Evolutionary conservation across 2,797 vertebrate genomes (phyloP).

Genomic region (Gephyroberyx darwinii): DNA sequence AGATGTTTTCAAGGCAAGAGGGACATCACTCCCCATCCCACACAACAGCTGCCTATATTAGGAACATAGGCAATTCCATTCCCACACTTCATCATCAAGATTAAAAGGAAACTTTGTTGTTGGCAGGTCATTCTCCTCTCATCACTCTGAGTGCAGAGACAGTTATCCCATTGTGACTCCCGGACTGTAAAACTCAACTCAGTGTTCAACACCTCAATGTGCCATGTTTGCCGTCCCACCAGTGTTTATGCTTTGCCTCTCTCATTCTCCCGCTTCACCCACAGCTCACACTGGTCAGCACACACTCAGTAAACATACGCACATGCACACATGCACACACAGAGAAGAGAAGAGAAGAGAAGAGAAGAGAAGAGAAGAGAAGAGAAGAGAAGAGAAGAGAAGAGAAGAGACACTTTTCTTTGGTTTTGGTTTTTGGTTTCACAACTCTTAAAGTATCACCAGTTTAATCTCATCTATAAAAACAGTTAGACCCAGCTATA

Average conservation of each 20-base stretch:
- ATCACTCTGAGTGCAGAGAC: not conserved
- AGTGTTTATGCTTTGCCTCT: not conserved
- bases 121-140: conserved; percentile 5
- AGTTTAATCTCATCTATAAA: not conserved
- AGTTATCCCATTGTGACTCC: conserved; percentile 1
- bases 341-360: not conserved
- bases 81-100: conserved; percentile 15
- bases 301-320: not conserved
- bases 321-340: not conserved
- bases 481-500: not conserved
- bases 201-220: not conserved
- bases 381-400: not conserved
- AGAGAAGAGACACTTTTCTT: not conserved
- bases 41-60: not conserved
- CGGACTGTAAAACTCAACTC: not conserved
- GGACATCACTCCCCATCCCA: not conserved
- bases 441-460: not conserved
- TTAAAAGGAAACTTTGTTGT: conserved; percentile 19
- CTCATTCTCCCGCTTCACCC: not conserved
- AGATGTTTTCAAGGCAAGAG: not conserved
- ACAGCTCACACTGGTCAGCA: not conserved
- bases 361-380: not conserved
- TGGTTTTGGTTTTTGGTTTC: not conserved
- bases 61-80: conserved; percentile 1
- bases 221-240: not conserved